phyloP scores from a whole-genome alignment of 2,113 vertebrate species.

The Alectura lathami region DNA sequence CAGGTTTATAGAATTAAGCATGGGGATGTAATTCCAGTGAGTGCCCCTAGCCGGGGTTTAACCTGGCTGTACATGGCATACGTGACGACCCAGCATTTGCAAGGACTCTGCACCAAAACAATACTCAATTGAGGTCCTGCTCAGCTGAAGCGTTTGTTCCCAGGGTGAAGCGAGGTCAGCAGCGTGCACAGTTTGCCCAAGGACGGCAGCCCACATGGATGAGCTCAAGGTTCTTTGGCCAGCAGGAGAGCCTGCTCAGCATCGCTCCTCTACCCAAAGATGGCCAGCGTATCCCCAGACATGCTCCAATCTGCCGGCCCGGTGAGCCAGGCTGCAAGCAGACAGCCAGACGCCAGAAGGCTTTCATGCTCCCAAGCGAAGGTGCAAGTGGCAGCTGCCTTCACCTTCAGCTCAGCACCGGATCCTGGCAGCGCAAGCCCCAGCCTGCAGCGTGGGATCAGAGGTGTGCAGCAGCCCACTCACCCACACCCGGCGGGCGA shows the following conservation, averaged over 20 bases:
- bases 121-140: slow-evolving; percentile 38
- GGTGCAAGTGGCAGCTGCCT: neutral
- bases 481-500: neutral
- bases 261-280: neutral
- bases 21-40: neutral
- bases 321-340: neutral
- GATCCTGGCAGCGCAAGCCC: neutral
- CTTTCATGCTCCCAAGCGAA: neutral
- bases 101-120: slow-evolving; percentile 34
- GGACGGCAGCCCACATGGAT: neutral
- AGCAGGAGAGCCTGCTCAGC: neutral
- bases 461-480: neutral
- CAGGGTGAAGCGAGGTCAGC: slow-evolving; percentile 39
- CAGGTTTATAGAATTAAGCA: neutral
- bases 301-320: neutral
- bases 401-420: neutral
- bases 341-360: slow-evolving; percentile 39
- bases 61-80: neutral
- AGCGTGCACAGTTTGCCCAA: neutral
- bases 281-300: neutral
- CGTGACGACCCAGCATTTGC: neutral
- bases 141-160: neutral
- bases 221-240: neutral
- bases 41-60: neutral
- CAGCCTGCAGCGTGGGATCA: neutral